Base-by-base conservation (phyloP, 2,888 invertebrate species). In the Rhagonycha fulva region DNA sequence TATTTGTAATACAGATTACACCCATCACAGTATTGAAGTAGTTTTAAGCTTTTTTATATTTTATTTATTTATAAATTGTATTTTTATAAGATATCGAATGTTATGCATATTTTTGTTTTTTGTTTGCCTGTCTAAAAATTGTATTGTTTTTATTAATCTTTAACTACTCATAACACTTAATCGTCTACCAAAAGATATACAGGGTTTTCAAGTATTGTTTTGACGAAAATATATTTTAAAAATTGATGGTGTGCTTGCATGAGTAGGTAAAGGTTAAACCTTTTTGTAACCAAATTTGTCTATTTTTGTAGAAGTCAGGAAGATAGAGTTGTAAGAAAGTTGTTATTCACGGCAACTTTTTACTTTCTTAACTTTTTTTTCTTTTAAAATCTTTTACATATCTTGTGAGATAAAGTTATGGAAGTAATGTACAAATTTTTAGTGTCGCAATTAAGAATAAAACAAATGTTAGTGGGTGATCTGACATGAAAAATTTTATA, bases 1-100 rank as follows among this genome's bases (percentile, higher is more conserved):
- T 75, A 76, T 78, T 75, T 63, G 68, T 75, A 78, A 74, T 77
- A 70, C 76, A 74, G 78, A 73, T 68, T 72, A 74, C 73, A 80
- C 79, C 80, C 82, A 78, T 80, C 77, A 80, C 83, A 82, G 82
- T 83, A 83, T 82, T 83, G 75, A 75, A 75, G 75, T 80, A 79
- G 77, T 77, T 77, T 78, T 79, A 76, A 76, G 76, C 76, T 70
- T 74, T 80, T 75, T 76, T 75, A 76, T 78, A 77, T 79, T 78
- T 70, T 78, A 69, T 74, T 77, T 77, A 76, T 78, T 77, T 71
- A 71, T 24, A 71, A n/a, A 69, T 47, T 67, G 70, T 76, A 76
- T 76, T 76, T 76, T 76, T 76, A 72, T 76, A 76, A 71, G 14
- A 60, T 76, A 32, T 73, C 62, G 68, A 62, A 71, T 63, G 32